Base-by-base conservation (phyloP, 2,888 invertebrate genomes). In the Trilocha varians region DNA sequence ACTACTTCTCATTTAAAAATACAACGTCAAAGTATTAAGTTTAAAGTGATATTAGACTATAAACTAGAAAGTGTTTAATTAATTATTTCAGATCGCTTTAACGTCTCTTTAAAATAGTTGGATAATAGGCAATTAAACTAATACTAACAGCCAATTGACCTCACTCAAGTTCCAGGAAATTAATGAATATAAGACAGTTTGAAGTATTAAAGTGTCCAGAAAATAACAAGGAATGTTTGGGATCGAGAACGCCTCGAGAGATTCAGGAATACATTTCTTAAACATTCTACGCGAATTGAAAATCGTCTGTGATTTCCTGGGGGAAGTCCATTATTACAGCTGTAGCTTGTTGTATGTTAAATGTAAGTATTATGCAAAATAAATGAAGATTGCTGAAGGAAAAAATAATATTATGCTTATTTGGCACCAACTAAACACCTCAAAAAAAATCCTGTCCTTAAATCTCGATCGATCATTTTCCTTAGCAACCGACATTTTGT, bases 211-310 rank as follows among this genome's bases (percentile, higher is more conserved):
- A 25, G 25, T 25, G 25, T 25, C 8, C 25, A 2, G 25, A 25
- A 3, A 9, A 3, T 9, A 25, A 25, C 25, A 25, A 25, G 25
- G 52, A 51, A 53, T 50, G 40, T 46, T 47, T 55, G 41, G 53
- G 47, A 46, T 49, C 18, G 36, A 36, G 36, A 36, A 45, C 40
- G 52, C 41, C 49, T 13, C 38, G 43, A 41, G 53, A 53, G 50
- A 50, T 57, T 53, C 52, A 50, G 48, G 47, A 47, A 52, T 53
- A 52, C 46, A 48, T 56, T 57, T 49, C 49, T 52, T 46, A 62
- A 65, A 62, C 58, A 66, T 57, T 59, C 59, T 51, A 47, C 46
- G 48, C 51, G 25, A 46, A 48, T 53, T 54, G 49, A 47, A 55
- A 56, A 49, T 55, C 45, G 42, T 47, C 40, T 34, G 50, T 55